phyloP scores from a whole-genome alignment of 2,113 vertebrate species.

The Pontoporia blainvillei region DNA sequence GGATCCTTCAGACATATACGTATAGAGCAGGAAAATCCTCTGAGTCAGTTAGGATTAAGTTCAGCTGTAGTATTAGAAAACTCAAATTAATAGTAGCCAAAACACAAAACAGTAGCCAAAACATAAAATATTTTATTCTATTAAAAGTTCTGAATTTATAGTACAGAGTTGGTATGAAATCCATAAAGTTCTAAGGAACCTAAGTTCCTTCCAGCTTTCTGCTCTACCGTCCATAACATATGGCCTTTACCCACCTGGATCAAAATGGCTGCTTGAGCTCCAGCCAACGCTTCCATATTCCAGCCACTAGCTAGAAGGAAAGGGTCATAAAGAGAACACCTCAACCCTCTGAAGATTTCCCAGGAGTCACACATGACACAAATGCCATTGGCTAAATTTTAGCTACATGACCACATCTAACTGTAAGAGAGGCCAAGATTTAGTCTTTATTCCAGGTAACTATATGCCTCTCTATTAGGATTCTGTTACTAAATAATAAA shows the following conservation, averaged over 20 bases:
- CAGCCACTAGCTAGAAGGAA: not conserved
- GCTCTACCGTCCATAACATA: not conserved
- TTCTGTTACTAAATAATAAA: not conserved
- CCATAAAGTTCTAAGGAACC: not conserved
- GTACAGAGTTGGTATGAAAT: not conserved
- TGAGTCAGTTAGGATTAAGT: not conserved
- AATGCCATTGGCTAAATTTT: not conserved
- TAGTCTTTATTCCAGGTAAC: not conserved
- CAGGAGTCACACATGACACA: not conserved
- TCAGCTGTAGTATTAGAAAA: not conserved
- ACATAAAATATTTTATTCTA: not conserved
- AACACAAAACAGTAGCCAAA: conserved; percentile 26
- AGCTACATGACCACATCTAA: not conserved
- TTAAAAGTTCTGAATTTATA: not conserved
- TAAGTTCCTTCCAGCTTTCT: not conserved
- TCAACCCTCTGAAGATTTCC: not conserved
- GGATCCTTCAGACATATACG: not conserved
- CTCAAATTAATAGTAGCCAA: not conserved
- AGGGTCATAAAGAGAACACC: not conserved
- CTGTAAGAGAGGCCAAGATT: not conserved
- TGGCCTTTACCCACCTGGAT: not conserved
- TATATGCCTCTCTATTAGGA: not conserved
- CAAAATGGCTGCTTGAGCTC: not conserved
- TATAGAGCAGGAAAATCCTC: not conserved
- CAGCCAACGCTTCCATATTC: not conserved